A percentile compares a stretch with the other conserved stretches of the same genome.
These are phyloP conservation scores for Aplidium turbinatum DNA, from an alignment of 23 tunicate species.

Conservation along the genomic window DNA sequence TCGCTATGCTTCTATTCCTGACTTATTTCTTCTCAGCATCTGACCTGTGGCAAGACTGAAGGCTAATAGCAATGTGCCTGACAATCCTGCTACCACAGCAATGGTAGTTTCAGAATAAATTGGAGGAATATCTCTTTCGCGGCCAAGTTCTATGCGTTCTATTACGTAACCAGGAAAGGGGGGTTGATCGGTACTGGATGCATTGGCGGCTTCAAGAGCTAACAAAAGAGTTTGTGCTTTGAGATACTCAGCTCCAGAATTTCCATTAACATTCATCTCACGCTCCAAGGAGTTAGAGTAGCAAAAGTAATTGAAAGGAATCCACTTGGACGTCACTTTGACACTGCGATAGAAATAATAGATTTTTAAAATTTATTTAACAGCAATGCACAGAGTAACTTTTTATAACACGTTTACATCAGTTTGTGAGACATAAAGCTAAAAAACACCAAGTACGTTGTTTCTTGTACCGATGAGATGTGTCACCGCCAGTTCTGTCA, in stretches of 20 bases:
- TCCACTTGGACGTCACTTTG: slow-evolving; percentile 37
- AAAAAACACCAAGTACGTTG: too few species aligned
- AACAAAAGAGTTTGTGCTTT: not conserved
- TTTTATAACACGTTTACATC: not conserved
- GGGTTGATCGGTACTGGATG: not conserved
- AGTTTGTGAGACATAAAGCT: not conserved
- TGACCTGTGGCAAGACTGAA: not conserved
- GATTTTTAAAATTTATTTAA: too few species aligned
- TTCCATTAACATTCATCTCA: not conserved
- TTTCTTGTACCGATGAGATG: not conserved
- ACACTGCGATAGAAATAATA: slow-evolving; percentile 2
- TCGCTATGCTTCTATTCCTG: too few species aligned
- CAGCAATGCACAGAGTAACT: not conserved
- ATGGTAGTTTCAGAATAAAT: not conserved
- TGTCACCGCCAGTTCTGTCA: too few species aligned
- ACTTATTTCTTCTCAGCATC: too few species aligned
- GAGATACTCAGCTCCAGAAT: slow-evolving; percentile 1
- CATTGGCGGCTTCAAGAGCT: slow-evolving; percentile 9
- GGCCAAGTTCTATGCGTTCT: not conserved
- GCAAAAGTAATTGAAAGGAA: slow-evolving; percentile 35
- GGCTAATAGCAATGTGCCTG: not conserved
- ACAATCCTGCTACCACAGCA: not conserved
- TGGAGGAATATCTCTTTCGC: slow-evolving; percentile 2
- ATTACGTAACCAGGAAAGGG: slow-evolving; percentile 27
- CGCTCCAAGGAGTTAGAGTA: slow-evolving; percentile 17